Evolutionary conservation across 2,113 vertebrate genomes (phyloP), one percentile per base, ranked within the genome.

Genomic region (Saccopteryx leptura): DNA sequence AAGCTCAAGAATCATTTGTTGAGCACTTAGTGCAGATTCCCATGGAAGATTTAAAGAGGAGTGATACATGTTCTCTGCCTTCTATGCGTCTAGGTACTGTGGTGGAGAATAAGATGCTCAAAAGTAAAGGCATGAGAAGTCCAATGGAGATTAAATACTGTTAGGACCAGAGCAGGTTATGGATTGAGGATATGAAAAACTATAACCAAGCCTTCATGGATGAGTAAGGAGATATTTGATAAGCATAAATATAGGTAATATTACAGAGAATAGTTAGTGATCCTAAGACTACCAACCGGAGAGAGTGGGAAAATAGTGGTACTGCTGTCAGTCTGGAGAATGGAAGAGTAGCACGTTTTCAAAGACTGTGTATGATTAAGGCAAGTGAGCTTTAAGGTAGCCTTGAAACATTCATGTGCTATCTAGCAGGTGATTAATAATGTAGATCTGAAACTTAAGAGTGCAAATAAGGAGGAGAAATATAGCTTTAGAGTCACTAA

Each of bases 1-100:
- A 28, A 48, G 7, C 56, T 90, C 58, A 92, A 9, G 39, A 63
- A 60, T 7, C 39, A 71, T 79, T 94, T 94, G 21, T 61, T 91
- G 86, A 96, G 33, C 9, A 68, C 65, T 89, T 90, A 39, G 19
- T 15, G 82, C 33, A 75, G 65, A 88, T 93, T 60, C 68, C 48
- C 58, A 68, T 33, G 7, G 88, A 92, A 8, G 31, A 88, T 28
- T 4, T 33, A 50, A 78, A 96, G 39, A 8, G 82, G n/a, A 85
- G 63, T n/a, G 14, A 79, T 17, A 52, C 11, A 50, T 18, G 10
- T 2, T 85, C 11, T 58, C 31, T 90, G n/a, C 52, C 65, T 86
- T 85, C 66, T 82, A 66, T 1, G 4, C 4, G 0, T 50, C 80
- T 82, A 31, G 18, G 31, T 87, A 66, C 1, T 9, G 2, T 52